Base-by-base conservation (phyloP, 1,140 invertebrate genomes). In the Drosophila equinoxialis region DNA sequence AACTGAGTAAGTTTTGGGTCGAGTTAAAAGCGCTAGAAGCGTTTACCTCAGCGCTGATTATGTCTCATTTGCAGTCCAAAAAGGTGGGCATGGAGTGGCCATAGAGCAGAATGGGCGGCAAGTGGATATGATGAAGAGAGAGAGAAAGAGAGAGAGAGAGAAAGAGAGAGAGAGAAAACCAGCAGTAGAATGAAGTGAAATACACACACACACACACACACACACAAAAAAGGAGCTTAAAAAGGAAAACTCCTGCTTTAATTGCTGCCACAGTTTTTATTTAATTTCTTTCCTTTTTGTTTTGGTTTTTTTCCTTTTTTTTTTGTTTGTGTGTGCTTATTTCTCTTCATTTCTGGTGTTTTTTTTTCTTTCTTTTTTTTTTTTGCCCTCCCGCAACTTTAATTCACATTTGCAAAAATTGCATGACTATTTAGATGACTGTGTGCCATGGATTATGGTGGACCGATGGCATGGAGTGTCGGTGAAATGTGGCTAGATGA, bases 261-360 rank as follows among this genome's bases (percentile, higher is more conserved):
- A 82, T 82, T 82, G 79, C 74, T 84, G 80, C 58, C 71, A 74
- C 71, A 79, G 58, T 75, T 68, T 75, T 68, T 39, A 3, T 61
- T 74, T 59, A 51, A 51, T 51, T 23, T 51, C 45, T 51, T 51
- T 51, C 45, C 45, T 51, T 51, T 51, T 48, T 60, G 17, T 60
- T 13, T 41, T 20, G 26, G 8, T 1, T 35, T 51, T 69, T 37
- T 60, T 51, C 64, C 60, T 75, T 63, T 70, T 64, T 54, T 60
- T 60, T 75, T 63, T 59, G 39, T 70, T 67, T 54, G 54, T 30
- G 1, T 13, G 30, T 30, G 30, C 30, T 30, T 30, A 30, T 30
- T 30, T 41, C 33, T 13, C 42, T 2, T 45, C 11, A 2, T 64
- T 70, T 41, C 33, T 13, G 58, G 26, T 65, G 26, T 54, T 42